phyloP scores from a whole-genome alignment of 2,797 vertebrate genomes.

The Danio albolineatus region DNA sequence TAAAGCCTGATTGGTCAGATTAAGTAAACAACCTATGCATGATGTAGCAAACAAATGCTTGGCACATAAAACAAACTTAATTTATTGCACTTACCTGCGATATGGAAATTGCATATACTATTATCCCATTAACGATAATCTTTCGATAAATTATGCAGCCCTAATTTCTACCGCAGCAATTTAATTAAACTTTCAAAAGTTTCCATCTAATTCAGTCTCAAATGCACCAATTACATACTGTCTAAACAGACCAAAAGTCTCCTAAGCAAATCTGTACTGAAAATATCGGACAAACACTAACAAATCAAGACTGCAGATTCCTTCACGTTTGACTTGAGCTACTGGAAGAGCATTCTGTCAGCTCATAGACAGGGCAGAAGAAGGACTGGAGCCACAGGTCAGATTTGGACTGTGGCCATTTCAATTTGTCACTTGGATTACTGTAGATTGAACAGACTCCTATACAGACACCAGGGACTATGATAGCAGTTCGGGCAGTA shows the following conservation, averaged over 20 bases:
- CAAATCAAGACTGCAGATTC: neutral
- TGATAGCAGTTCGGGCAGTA: slow-evolving; percentile 36
- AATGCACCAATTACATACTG: neutral
- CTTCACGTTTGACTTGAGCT: neutral
- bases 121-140: too few species aligned
- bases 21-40: too few species aligned
- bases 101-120: too few species aligned
- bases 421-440: slow-evolving; percentile 66
- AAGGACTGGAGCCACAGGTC: slow-evolving; percentile 32
- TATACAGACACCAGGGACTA: slow-evolving; percentile 47
- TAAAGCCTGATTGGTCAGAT: too few species aligned
- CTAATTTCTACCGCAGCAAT: too few species aligned
- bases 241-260: neutral
- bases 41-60: too few species aligned
- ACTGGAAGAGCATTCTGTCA: slow-evolving; percentile 1
- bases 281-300: neutral
- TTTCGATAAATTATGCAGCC: too few species aligned
- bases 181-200: too few species aligned
- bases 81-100: too few species aligned
- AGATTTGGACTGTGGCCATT: slow-evolving; percentile 60
- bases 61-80: too few species aligned
- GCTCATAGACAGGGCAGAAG: neutral
- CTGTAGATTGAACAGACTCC: slow-evolving; percentile 64
- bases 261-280: slow-evolving; percentile 2
- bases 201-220: neutral